A percentile compares a stretch with the other conserved stretches of the same genome.
Conservation (phyloP, 2,113 vertebrate species). For the Elachura formosa region DNA sequence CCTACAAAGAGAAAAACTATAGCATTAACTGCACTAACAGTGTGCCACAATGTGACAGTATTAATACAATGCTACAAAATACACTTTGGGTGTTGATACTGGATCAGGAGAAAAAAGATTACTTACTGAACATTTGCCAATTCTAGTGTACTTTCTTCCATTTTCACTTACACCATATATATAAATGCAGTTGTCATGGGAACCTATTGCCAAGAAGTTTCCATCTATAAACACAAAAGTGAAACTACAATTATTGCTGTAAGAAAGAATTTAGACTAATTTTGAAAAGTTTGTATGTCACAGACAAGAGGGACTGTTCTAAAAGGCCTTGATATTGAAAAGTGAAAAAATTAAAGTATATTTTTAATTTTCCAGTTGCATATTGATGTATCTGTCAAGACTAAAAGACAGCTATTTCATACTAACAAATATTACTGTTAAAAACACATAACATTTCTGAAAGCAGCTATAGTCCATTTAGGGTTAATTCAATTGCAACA, state of each 20-base stretch:
- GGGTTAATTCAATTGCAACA: not conserved
- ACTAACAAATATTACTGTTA: not conserved
- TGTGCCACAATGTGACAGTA: not conserved
- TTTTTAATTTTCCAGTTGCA: not conserved
- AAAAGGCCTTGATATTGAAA: not conserved
- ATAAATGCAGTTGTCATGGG: slow-evolving; percentile 98
- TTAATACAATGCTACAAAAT: not conserved
- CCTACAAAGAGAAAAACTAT: slow-evolving; percentile 67
- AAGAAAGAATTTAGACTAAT: not conserved
- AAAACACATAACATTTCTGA: not conserved
- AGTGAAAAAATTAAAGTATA: not conserved
- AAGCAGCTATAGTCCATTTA: not conserved
- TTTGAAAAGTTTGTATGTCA: not conserved
- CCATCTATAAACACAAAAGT: slow-evolving; percentile 78
- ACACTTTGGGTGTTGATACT: not conserved
- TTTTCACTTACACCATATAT: slow-evolving; percentile 90
- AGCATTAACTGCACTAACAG: not conserved
- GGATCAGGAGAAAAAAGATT: not conserved
- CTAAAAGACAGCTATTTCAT: not conserved
- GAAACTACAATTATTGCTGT: not conserved
- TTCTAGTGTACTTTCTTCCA: slow-evolving; percentile 89
- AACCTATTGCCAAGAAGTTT: slow-evolving; percentile 93
- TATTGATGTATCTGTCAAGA: not conserved
- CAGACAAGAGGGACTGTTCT: not conserved
- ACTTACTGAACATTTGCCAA: slow-evolving; percentile 96